Evolutionary conservation across 1,140 invertebrate genomes (phyloP).

Genomic region (Dreissena polymorpha): DNA sequence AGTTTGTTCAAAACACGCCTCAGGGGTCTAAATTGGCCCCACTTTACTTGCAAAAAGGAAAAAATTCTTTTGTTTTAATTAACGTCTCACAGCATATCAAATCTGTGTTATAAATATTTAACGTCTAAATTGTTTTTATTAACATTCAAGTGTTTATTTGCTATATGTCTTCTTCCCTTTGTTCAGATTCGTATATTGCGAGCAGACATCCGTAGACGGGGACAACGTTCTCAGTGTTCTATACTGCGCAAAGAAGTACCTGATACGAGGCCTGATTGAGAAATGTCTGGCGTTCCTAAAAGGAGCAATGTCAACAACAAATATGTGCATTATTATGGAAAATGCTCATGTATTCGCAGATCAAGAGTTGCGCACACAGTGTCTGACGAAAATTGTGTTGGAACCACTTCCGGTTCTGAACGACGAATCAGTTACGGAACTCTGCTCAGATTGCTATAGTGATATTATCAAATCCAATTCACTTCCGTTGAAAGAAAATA

Average conservation of each 20-base stretch:
- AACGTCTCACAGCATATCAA: no score
- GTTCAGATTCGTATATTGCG: constrained; percentile 58
- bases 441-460: constrained; percentile 53
- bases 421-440: constrained; percentile 38
- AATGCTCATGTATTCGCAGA: constrained; percentile 49
- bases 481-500: constrained; percentile 43
- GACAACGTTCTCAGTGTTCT: constrained; percentile 52
- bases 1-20: no score
- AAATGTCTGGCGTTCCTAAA: constrained; percentile 55
- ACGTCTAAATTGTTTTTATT: no score
- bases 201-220: constrained; percentile 45
- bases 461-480: constrained; percentile 50
- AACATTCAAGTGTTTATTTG: no score
- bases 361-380: constrained; percentile 50
- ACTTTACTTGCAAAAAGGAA: no score
- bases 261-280: constrained; percentile 47
- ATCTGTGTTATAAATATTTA: no score
- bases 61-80: no score
- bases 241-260: constrained; percentile 61
- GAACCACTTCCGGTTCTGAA: constrained; percentile 45
- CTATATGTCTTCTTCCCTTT: no score
- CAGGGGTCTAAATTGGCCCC: no score
- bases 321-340: constrained; percentile 59
- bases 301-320: constrained; percentile 44
- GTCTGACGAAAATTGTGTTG: constrained; percentile 46